Evolutionary conservation across 2,797 vertebrate species (phyloP).

Genomic region (Mormyrops attenuatus): DNA sequence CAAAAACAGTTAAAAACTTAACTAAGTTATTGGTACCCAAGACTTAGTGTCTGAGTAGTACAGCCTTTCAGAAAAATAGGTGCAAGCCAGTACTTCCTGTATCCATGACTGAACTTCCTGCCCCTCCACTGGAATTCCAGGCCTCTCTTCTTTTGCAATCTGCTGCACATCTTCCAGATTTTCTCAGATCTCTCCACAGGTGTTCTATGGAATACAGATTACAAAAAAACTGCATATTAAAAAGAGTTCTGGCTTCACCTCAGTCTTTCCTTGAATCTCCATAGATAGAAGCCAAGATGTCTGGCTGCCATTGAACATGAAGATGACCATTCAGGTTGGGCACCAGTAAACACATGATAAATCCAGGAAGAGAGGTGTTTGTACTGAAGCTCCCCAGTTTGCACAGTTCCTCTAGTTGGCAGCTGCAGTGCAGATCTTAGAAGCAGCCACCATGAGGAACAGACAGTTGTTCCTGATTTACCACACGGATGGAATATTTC

Average conservation of each 20-base stretch:
- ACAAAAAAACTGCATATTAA: background rate
- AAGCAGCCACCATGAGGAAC: background rate
- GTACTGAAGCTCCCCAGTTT: background rate
- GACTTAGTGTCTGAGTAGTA: background rate
- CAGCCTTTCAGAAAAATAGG: background rate
- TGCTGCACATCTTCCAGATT: background rate
- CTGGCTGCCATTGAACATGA: background rate
- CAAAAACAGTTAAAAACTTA: background rate
- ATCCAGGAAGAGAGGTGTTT: background rate
- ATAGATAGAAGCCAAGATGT: background rate
- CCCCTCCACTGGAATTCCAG: background rate
- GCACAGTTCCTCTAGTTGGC: background rate
- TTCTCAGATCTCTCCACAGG: background rate
- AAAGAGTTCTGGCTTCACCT: background rate
- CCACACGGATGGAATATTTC: background rate
- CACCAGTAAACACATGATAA: constrained; percentile 3
- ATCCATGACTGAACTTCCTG: background rate
- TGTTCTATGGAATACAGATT: background rate
- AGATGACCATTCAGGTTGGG: background rate
- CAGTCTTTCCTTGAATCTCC: background rate
- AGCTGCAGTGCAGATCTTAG: background rate
- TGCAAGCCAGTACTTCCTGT: background rate
- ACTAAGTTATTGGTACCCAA: background rate
- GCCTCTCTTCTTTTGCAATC: background rate
- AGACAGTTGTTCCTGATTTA: constrained; percentile 12